A percentile compares a stretch with the other conserved stretches of the same genome.
Conservation (phyloP, 2,797 vertebrate species). For the Aulostomus chinensis region DNA sequence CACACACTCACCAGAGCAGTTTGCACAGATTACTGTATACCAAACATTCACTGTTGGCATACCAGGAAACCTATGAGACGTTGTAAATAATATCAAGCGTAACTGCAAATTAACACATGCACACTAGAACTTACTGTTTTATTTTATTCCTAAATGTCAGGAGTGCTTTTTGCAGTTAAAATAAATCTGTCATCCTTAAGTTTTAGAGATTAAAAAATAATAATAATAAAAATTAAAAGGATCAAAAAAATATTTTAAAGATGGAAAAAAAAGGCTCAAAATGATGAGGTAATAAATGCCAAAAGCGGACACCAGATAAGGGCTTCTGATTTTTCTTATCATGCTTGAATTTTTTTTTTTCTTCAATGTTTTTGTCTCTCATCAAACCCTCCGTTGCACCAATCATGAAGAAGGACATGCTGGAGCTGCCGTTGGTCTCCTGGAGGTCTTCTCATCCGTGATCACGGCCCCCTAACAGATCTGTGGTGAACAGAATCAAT, state of each 20-base stretch:
- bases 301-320: slow-evolving; percentile 73
- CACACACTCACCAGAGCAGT: slow-evolving; percentile 48
- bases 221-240: slow-evolving; percentile 48
- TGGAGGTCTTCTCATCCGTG: slow-evolving; percentile 31
- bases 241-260: slow-evolving; percentile 62
- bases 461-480: too few relatives aligned
- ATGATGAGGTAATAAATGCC: slow-evolving; percentile 70
- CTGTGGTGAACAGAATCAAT: too few relatives aligned
- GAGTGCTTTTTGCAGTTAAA: slow-evolving; percentile 67
- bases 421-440: slow-evolving; percentile 17
- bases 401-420: slow-evolving; percentile 9
- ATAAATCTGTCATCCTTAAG: slow-evolving; percentile 55
- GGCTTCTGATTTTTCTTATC: slow-evolving; percentile 68
- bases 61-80: slow-evolving; percentile 30
- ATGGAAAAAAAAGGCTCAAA: slow-evolving; percentile 41
- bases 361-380: slow-evolving; percentile 4
- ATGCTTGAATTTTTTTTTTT: slow-evolving; percentile 16
- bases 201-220: slow-evolving; percentile 64
- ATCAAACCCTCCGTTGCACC: slow-evolving; percentile 18
- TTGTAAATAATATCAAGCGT: slow-evolving; percentile 65
- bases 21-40: slow-evolving; percentile 49
- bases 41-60: slow-evolving; percentile 43
- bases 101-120: slow-evolving; percentile 46
- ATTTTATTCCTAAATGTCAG: slow-evolving; percentile 60
- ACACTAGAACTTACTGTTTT: slow-evolving; percentile 52